A percentile compares a stretch with the other conserved stretches of the same genome.
phyloP scores from a whole-genome alignment of 2,888 invertebrate genomes.

The Tiliacea aurago region DNA sequence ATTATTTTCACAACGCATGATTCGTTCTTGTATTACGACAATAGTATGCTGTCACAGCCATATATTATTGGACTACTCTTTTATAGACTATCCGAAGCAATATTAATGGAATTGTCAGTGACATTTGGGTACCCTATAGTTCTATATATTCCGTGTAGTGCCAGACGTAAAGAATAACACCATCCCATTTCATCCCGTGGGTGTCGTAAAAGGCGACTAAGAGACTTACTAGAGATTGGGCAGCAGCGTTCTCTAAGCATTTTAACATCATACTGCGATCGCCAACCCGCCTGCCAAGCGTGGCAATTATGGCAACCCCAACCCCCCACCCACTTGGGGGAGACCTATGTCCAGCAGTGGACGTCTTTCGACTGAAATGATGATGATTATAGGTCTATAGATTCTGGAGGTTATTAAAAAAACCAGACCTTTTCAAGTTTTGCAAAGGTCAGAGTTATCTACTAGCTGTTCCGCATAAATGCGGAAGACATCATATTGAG shows the following conservation, averaged over 20 bases:
- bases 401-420: neutral
- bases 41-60: neutral
- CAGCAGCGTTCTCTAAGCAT: too few relatives aligned
- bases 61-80: neutral
- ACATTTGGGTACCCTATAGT: neutral
- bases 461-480: constrained; percentile 38
- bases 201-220: too few relatives aligned
- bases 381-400: neutral
- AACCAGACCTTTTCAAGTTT: constrained; percentile 10
- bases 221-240: too few relatives aligned
- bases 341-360: too few relatives aligned
- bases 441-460: constrained; percentile 35
- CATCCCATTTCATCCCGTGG: too few relatives aligned
- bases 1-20: neutral
- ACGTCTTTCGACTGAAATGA: too few relatives aligned
- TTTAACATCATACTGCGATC: too few relatives aligned
- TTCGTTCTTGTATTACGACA: neutral
- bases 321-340: too few relatives aligned
- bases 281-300: too few relatives aligned
- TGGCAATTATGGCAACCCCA: too few relatives aligned
- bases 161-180: too few relatives aligned
- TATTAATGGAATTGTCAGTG: neutral
- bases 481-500: constrained; percentile 44
- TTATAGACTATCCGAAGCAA: neutral
- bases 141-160: too few relatives aligned